Evolutionary conservation across 2,888 invertebrate species (phyloP).

Genomic region (Thecophora atra): DNA sequence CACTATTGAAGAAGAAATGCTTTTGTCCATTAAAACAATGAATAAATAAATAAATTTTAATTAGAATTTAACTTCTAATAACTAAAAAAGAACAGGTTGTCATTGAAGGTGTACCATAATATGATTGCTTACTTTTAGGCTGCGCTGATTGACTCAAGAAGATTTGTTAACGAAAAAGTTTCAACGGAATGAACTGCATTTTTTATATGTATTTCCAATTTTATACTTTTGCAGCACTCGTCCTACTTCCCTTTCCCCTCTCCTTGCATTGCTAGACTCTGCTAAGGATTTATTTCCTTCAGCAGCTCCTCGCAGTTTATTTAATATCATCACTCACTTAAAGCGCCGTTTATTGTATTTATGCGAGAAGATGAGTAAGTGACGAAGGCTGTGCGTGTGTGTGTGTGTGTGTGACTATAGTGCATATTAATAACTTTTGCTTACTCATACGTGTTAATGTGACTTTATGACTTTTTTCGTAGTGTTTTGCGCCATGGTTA

Average conservation of each 20-base stretch:
- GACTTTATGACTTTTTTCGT: conserved; percentile 60
- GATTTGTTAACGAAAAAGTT: too few relatives aligned
- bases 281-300: conserved; percentile 10
- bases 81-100: too few relatives aligned
- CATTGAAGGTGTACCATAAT: too few relatives aligned
- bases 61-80: not conserved
- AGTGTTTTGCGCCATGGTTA: conserved; percentile 30
- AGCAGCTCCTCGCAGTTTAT: conserved; percentile 19
- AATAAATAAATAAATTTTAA: not conserved
- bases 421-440: conserved; percentile 56
- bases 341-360: conserved; percentile 41
- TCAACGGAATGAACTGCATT: conserved; percentile 1
- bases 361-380: conserved; percentile 23
- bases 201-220: conserved; percentile 1
- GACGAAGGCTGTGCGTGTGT: conserved; percentile 40
- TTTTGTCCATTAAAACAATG: not conserved
- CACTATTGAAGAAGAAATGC: not conserved
- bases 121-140: too few relatives aligned
- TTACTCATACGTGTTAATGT: conserved; percentile 66
- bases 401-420: conserved; percentile 40
- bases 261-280: conserved; percentile 1
- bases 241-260: not conserved
- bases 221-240: conserved; percentile 8
- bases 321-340: conserved; percentile 23
- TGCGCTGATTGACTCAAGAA: too few relatives aligned